These are phyloP conservation scores for Carcina quercana DNA, from an alignment of 2,888 invertebrate genomes.

Conservation along the genomic window DNA sequence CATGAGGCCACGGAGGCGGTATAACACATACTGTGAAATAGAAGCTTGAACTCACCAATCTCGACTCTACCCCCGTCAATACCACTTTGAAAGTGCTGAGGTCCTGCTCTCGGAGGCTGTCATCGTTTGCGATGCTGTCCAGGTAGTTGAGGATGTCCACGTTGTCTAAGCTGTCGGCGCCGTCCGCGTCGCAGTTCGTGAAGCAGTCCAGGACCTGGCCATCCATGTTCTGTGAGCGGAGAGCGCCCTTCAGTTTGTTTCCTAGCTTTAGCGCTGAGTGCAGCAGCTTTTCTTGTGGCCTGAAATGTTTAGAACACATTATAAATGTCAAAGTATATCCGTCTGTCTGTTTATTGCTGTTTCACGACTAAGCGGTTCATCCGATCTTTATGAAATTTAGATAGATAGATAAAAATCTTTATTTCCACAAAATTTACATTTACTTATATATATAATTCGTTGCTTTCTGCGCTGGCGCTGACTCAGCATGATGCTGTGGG, in stretches of 20 bases:
- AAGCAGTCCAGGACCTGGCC: constrained; percentile 56
- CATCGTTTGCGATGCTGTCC: constrained; percentile 57
- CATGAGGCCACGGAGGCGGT: no score
- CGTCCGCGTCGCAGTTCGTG: constrained; percentile 30
- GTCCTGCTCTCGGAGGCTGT: constrained; percentile 46
- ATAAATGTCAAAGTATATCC: no score
- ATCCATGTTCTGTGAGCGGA: constrained; percentile 70
- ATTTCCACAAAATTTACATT: no score
- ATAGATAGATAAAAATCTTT: no score
- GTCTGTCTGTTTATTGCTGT: no score
- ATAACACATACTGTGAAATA: no score
- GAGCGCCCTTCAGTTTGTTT: constrained; percentile 76
- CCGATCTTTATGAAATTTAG: no score
- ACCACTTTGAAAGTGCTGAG: constrained; percentile 56
- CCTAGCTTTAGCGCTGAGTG: constrained; percentile 62
- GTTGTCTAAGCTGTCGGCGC: constrained; percentile 44
- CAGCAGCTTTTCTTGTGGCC: constrained; percentile 46
- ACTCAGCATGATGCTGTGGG: no score
- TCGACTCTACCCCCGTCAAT: constrained; percentile 54
- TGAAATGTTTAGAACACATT: constrained; percentile 18
- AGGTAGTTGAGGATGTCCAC: constrained; percentile 53
- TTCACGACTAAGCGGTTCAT: no score
- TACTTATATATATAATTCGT: no score
- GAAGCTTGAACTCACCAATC: constrained; percentile 55
- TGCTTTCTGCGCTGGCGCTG: no score